Evolutionary conservation across 2,797 vertebrate genomes (phyloP), one percentile per base, ranked within the genome.

Genomic region (Gallirallus australis): DNA sequence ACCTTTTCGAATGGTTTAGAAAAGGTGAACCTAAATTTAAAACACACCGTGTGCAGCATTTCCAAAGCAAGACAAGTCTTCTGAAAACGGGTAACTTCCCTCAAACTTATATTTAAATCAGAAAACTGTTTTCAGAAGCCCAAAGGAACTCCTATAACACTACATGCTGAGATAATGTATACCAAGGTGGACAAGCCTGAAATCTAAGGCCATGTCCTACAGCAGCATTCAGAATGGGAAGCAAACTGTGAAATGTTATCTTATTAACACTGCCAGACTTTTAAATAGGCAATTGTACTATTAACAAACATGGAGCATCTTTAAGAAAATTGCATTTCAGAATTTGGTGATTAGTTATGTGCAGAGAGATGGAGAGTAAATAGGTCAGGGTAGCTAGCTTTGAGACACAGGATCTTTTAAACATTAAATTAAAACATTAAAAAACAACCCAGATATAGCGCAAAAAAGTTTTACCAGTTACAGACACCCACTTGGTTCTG

Each of bases 401-500:
- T 27, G 25, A 31, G 12, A 18, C 20, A 15, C 6, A 2, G 9
- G 3, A 7, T 7, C 40, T 40, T 33, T 48, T 15, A 2, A 1
- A 45, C 56, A 30, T 59, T 30, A 64, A 69, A 53, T 20, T 31
- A 64, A 39, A 42, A 59, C 1, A 2, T 17, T 10, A 25, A 50
- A 50, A 50, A 25, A 50, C 37, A 37, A 37, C 5, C 13, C 9
- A n/a, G 23, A 35, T 7, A 17, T 1, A 18, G 39, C 21, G 19
- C 39, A 39, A n/a, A 12, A 20, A 35, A 68, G 25, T 19, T 56
- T 27, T 10, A 23, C 14, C 25, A 13, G 48, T 33, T 13, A 3
- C 7, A n/a, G 3, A 11, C 39, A 7, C 39, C 47, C 9, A 21
- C 50, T 15, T 0, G 10, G 3, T 5, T 31, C 53, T 50, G 57